phyloP scores from a whole-genome alignment of 2,113 vertebrate species.

The Nansenia antarctica region DNA sequence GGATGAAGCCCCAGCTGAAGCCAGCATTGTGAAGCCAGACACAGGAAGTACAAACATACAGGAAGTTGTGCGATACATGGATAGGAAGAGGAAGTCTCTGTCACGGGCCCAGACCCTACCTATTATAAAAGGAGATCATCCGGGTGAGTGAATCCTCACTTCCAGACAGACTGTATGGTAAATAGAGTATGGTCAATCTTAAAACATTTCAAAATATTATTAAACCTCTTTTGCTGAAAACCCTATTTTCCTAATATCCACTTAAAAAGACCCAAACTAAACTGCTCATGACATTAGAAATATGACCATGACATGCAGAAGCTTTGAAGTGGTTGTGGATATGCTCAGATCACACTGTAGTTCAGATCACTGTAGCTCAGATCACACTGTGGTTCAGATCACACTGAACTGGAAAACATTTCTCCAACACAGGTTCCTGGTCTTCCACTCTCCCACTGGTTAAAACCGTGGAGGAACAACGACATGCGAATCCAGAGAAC shows the following conservation, averaged over 20 bases:
- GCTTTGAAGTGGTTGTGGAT: no score
- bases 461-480: constrained; percentile 28
- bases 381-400: no score
- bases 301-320: no score
- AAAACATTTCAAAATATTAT: neutral
- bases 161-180: neutral
- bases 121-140: neutral
- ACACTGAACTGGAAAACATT: neutral
- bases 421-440: neutral
- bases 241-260: no score
- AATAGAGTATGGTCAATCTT: neutral
- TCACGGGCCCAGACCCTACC: neutral
- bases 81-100: neutral
- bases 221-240: no score
- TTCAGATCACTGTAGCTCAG: no score
- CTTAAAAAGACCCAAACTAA: no score
- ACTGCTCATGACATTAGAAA: no score
- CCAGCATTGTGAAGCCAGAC: neutral
- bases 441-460: neutral
- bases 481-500: constrained; percentile 24
- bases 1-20: neutral
- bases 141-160: neutral
- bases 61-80: neutral
- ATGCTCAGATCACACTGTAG: no score
- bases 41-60: neutral